These are phyloP conservation scores for Bimastos eiseni DNA, from an alignment of 2,888 invertebrate species.

Conservation along the genomic window DNA sequence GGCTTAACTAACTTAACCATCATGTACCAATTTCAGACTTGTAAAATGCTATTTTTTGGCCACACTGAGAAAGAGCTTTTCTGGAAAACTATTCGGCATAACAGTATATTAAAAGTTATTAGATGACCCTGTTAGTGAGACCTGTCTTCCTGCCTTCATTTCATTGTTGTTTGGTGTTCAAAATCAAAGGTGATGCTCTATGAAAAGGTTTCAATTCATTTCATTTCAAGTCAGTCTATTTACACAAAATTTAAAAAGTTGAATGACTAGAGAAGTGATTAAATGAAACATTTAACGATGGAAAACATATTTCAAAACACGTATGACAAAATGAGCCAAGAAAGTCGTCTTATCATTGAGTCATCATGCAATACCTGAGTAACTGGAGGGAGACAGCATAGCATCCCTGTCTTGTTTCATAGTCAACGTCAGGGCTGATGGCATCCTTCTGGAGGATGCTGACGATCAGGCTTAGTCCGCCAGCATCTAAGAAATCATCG, in stretches of 20 bases:
- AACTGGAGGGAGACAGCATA: conserved; percentile 63
- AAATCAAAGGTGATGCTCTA: too few species aligned
- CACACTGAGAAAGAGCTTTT: too few species aligned
- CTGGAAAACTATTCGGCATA: too few species aligned
- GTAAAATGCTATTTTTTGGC: too few species aligned
- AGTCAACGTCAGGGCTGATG: conserved; percentile 62
- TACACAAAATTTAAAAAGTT: background rate
- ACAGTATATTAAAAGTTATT: too few species aligned
- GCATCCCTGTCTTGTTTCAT: conserved; percentile 63
- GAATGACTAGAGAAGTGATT: background rate
- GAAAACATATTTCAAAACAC: background rate
- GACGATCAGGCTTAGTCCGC: conserved; percentile 62
- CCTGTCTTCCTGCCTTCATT: too few species aligned
- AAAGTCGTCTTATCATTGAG: background rate
- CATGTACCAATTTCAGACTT: too few species aligned
- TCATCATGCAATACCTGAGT: conserved; percentile 56
- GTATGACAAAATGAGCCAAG: background rate
- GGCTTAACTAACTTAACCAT: too few species aligned
- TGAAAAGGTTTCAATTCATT: too few species aligned
- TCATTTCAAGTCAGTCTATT: too few species aligned
- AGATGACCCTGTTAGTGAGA: too few species aligned
- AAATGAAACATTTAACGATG: background rate
- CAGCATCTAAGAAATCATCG: conserved; percentile 62
- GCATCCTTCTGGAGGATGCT: conserved; percentile 63
- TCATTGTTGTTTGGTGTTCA: too few species aligned